Conservation (phyloP, 1,140 invertebrate genomes). For the honey bee (Apis mellifera) region Amel_HAv3.1 CM009935.2:12899001-12899500, state of each 20-base stretch:
- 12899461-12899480: too few relatives aligned
- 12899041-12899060: neutral
- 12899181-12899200: conserved; percentile 25
- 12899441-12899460: too few relatives aligned
- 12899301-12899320: neutral
- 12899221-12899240: neutral
- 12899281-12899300: conserved; percentile 3
- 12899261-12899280: conserved; percentile 9
- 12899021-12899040: neutral
- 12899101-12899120: neutral
- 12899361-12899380: too few relatives aligned
- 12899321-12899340: neutral
- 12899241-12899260: neutral
- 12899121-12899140: conserved; percentile 24
- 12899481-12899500: neutral
- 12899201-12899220: neutral
- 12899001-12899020: too few relatives aligned
- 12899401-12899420: too few relatives aligned
- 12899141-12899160: conserved; percentile 32
- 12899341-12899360: too few relatives aligned
- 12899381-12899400: too few relatives aligned
- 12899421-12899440: too few relatives aligned
- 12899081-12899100: conserved; percentile 3
- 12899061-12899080: conserved; percentile 11
- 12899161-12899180: conserved; percentile 7